These are phyloP conservation scores for Athalia circularis DNA, from an alignment of 2,888 invertebrate genomes.

Conservation along the genomic window DNA sequence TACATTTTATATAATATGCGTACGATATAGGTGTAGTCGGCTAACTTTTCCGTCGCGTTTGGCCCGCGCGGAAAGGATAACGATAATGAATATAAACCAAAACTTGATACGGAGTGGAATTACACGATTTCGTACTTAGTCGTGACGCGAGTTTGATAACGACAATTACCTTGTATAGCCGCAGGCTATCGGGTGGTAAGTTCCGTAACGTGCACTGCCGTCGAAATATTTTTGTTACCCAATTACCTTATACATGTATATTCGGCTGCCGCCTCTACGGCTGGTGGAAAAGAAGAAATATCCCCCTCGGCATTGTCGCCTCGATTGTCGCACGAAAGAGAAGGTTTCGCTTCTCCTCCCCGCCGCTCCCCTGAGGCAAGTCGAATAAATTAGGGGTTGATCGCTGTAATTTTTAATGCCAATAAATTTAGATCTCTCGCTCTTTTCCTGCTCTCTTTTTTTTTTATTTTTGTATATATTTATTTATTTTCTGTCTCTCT, in stretches of 20 bases:
- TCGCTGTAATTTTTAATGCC: conserved; percentile 30
- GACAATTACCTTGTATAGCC: conserved; percentile 35
- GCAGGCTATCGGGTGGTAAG: conserved; percentile 9
- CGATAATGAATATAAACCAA: conserved; percentile 35
- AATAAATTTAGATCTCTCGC: conserved; percentile 26
- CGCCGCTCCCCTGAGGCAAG: background rate
- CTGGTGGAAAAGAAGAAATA: background rate
- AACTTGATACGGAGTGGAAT: conserved; percentile 38
- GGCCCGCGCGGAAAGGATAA: conserved; percentile 35
- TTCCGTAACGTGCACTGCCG: conserved; percentile 12
- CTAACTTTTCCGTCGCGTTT: too few relatives aligned
- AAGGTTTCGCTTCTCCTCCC: background rate
- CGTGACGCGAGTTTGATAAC: conserved; percentile 36
- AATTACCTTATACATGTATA: conserved; percentile 5
- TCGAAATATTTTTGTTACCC: conserved; percentile 38
- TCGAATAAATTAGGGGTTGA: conserved; percentile 36
- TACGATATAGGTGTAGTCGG: too few relatives aligned
- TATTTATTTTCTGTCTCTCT: background rate
- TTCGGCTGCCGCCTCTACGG: background rate
- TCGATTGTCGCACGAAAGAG: conserved; percentile 1
- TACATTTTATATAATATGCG: too few relatives aligned
- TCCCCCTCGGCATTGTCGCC: conserved; percentile 22
- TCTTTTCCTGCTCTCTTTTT: background rate
- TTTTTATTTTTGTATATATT: background rate
- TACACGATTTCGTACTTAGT: conserved; percentile 44